phyloP scores from a whole-genome alignment of 2,113 vertebrate species.

The Glaucidium brasilianum region DNA sequence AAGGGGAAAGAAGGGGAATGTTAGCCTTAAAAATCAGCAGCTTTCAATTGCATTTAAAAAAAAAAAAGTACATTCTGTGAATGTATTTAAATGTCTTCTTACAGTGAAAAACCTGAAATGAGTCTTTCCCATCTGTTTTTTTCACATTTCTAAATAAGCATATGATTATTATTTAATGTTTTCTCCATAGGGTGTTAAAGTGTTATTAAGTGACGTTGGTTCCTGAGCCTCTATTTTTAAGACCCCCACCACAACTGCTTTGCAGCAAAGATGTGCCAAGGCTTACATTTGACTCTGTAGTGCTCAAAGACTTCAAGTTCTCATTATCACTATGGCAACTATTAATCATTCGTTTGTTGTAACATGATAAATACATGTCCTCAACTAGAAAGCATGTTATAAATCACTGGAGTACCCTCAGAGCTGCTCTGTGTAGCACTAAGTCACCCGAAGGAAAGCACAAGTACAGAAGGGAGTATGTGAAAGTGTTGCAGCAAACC shows the following conservation, averaged over 20 bases:
- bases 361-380: constrained; percentile 51
- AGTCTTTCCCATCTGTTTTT: background rate
- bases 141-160: background rate
- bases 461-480: background rate
- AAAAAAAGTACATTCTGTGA: background rate
- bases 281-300: constrained; percentile 3
- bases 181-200: background rate
- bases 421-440: background rate
- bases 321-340: constrained; percentile 64
- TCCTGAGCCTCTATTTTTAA: constrained; percentile 7
- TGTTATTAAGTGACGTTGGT: background rate
- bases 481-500: background rate
- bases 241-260: background rate
- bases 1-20: background rate
- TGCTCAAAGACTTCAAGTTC: constrained; percentile 20
- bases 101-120: background rate
- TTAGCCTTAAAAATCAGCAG: background rate
- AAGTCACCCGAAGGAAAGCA: constrained; percentile 14
- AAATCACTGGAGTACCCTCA: constrained; percentile 42
- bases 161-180: background rate
- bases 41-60: background rate
- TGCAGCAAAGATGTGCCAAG: constrained; percentile 20
- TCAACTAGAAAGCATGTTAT: constrained; percentile 31
- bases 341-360: constrained; percentile 46
- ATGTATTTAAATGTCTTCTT: background rate